These are phyloP conservation scores for Ophioderma brevispina DNA, from an alignment of 35 echinoderm and acorn worm species.

Conservation along the genomic window DNA sequence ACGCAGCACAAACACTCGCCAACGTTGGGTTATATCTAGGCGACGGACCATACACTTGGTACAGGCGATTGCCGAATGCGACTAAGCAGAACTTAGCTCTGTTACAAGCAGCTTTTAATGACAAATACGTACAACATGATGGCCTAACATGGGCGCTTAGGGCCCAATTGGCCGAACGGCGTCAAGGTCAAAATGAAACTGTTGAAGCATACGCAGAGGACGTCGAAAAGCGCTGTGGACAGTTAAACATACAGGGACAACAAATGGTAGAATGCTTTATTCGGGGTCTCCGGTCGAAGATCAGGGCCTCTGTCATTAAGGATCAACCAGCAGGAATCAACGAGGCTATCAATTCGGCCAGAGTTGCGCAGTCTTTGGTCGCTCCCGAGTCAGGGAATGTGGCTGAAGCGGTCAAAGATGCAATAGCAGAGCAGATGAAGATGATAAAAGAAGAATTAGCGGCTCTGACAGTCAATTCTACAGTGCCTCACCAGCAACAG, in stretches of 20 bases:
- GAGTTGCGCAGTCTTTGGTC: neutral
- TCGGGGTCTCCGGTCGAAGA: neutral
- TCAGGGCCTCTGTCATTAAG: neutral
- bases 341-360: neutral
- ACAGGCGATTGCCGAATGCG: neutral
- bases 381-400: neutral
- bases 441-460: neutral
- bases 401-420: neutral
- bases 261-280: neutral
- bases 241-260: neutral
- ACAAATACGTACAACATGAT: constrained; percentile 1
- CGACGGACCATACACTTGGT: neutral
- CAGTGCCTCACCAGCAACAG: neutral
- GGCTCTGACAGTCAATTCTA: neutral
- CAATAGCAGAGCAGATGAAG: neutral
- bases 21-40: neutral
- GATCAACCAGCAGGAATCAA: neutral
- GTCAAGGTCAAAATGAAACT: neutral
- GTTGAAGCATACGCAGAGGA: neutral
- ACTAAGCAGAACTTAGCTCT: neutral
- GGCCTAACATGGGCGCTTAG: neutral
- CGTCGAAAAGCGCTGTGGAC: neutral
- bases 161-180: neutral
- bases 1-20: neutral
- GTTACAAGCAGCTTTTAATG: neutral